Evolutionary conservation across 2,888 invertebrate genomes (phyloP).

Genomic region (Gnatocerus cornutus): DNA sequence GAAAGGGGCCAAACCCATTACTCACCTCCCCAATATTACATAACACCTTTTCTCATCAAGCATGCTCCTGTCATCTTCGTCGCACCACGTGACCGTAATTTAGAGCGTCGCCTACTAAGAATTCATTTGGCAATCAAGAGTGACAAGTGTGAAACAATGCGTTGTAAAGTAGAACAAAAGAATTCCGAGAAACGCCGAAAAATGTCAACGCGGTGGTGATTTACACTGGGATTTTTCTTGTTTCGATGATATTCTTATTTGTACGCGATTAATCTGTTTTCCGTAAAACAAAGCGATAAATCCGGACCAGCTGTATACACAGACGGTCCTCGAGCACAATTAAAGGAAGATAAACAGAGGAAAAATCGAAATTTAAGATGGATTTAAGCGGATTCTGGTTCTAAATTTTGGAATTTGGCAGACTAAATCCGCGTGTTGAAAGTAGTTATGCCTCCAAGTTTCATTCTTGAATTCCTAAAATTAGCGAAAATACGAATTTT

Average conservation of each 20-base stretch:
- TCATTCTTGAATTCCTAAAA: too few species aligned
- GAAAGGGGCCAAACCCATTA: slow-evolving; percentile 33
- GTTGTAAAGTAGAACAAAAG: slow-evolving; percentile 39
- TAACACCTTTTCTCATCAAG: slow-evolving; percentile 3
- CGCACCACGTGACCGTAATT: slow-evolving; percentile 10
- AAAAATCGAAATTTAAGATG: too few species aligned
- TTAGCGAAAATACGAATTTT: too few species aligned
- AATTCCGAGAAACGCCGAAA: slow-evolving; percentile 46
- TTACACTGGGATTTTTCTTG: slow-evolving; percentile 17
- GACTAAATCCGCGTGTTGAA: too few species aligned
- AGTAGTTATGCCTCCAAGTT: too few species aligned
- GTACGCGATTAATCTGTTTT: slow-evolving; percentile 14
- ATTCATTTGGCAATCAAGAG: slow-evolving; percentile 30
- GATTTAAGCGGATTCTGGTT: too few species aligned
- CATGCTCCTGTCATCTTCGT: slow-evolving; percentile 1
- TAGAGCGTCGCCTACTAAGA: slow-evolving; percentile 30
- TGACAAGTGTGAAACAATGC: slow-evolving; percentile 42
- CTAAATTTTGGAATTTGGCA: too few species aligned
- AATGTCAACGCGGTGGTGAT: slow-evolving; percentile 32
- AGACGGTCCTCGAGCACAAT: slow-evolving; percentile 26
- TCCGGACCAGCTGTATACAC: slow-evolving; percentile 29
- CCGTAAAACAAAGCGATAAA: slow-evolving; percentile 11
- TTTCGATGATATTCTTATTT: slow-evolving; percentile 9
- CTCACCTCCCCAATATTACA: slow-evolving; percentile 18
- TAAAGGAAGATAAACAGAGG: slow-evolving; percentile 40